phyloP scores from a whole-genome alignment of 1,140 invertebrate species.

The Drosophila pseudoobscura region DNA sequence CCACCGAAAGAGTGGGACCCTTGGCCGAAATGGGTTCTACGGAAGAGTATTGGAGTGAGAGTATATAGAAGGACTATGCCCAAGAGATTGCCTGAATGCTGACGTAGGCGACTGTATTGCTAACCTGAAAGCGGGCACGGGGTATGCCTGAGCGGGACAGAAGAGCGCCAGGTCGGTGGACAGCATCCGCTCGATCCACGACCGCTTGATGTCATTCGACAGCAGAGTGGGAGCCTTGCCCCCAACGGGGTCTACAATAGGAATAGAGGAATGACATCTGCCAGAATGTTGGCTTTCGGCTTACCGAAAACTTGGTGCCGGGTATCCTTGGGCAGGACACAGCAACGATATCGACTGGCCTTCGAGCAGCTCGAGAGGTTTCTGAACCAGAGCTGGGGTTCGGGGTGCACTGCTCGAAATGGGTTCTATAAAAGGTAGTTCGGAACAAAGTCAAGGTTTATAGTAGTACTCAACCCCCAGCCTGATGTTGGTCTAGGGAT shows the following conservation, averaged over 20 bases:
- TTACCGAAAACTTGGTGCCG: constrained; percentile 84
- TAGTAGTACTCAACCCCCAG: not conserved
- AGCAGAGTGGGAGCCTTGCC: constrained; percentile 88
- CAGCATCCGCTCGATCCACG: constrained; percentile 84
- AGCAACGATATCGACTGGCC: constrained; percentile 84
- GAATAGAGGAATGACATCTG: not conserved
- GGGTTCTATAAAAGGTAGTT: constrained; percentile 84
- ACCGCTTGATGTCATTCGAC: constrained; percentile 86
- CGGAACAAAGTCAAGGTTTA: not conserved
- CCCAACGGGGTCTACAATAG: constrained; percentile 87
- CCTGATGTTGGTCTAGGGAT: constrained; percentile 48
- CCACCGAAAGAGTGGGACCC: constrained; percentile 84
- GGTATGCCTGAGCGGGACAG: constrained; percentile 88
- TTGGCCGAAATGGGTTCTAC: constrained; percentile 86
- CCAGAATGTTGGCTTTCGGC: constrained; percentile 56
- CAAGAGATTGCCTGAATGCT: too few relatives aligned
- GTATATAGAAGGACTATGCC: not conserved
- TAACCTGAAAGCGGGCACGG: constrained; percentile 88
- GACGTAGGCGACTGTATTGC: constrained; percentile 31
- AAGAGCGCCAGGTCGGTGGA: constrained; percentile 65
- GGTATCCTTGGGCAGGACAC: constrained; percentile 88
- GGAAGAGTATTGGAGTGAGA: not conserved
- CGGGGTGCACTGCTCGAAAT: constrained; percentile 86
- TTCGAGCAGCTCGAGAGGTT: constrained; percentile 58
- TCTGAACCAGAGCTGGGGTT: constrained; percentile 57